phyloP scores from a whole-genome alignment of 2,888 invertebrate species.

The Tipula helvola region DNA sequence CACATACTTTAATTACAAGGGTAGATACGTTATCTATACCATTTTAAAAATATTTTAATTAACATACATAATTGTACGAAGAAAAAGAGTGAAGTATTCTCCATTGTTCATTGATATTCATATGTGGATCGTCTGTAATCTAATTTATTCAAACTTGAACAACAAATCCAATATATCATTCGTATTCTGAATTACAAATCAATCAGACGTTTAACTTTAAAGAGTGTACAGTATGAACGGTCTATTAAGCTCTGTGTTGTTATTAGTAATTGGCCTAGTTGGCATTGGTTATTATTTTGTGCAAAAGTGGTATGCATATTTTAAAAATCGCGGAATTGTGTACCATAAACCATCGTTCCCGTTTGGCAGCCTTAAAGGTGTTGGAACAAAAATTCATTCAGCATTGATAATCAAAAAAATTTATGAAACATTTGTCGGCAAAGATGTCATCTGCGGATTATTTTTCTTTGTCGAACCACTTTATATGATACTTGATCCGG shows the following conservation, averaged over 20 bases:
- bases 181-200: too few species aligned
- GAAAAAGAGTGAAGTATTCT: too few species aligned
- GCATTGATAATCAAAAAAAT: slow-evolving; percentile 20
- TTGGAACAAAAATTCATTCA: slow-evolving; percentile 19
- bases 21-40: too few species aligned
- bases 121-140: too few species aligned
- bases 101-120: too few species aligned
- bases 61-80: too few species aligned
- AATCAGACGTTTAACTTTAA: too few species aligned
- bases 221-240: background rate
- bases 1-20: too few species aligned
- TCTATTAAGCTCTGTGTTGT: background rate
- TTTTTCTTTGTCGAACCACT: slow-evolving; percentile 15
- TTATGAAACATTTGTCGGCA: slow-evolving; percentile 15
- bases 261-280: background rate
- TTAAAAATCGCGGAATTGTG: slow-evolving; percentile 20
- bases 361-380: slow-evolving; percentile 22
- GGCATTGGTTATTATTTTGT: background rate
- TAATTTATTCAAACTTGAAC: too few species aligned
- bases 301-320: slow-evolving; percentile 22
- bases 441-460: slow-evolving; percentile 15
- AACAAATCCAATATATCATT: too few species aligned
- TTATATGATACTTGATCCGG: slow-evolving; percentile 19
- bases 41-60: too few species aligned
- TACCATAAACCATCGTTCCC: slow-evolving; percentile 25